phyloP scores from a whole-genome alignment of 2,888 invertebrate species.

The Cephus pulcher region DNA sequence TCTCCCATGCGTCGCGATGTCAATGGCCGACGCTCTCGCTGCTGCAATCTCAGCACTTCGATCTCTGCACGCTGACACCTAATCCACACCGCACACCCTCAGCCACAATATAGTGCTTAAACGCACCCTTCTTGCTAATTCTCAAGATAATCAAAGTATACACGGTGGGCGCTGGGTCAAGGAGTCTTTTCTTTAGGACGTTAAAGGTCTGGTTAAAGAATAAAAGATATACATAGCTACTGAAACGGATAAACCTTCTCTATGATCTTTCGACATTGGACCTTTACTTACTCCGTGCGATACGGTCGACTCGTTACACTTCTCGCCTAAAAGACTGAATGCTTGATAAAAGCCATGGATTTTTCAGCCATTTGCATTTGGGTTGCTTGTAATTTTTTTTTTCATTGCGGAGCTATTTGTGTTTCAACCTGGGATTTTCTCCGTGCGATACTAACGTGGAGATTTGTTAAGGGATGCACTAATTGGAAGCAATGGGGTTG shows the following conservation, averaged over 20 bases:
- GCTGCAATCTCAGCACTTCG: constrained; percentile 45
- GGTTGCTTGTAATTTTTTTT: neutral
- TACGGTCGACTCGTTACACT: neutral
- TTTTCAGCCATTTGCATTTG: neutral
- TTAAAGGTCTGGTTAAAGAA: neutral
- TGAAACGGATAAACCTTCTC: neutral
- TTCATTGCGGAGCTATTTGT: neutral
- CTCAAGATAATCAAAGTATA: constrained; percentile 5
- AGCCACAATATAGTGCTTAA: constrained; percentile 41
- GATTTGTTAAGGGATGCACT: neutral
- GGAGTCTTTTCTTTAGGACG: neutral
- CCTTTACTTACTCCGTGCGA: neutral
- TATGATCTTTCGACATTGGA: neutral
- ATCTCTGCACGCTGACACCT: constrained; percentile 60
- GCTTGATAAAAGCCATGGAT: neutral
- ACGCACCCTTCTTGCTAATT: neutral
- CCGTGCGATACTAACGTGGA: neutral
- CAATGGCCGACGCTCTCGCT: constrained; percentile 42
- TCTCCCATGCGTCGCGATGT: constrained; percentile 39
- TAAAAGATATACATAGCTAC: neutral
- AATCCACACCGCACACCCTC: constrained; percentile 63
- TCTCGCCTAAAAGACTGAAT: neutral
- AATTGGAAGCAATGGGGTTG: neutral
- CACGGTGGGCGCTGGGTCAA: neutral
- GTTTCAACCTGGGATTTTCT: neutral